Percentiles rank a stretch among this genome's conserved stretches.
phyloP scores from a whole-genome alignment of 2,888 invertebrate species.

The Alsophila aescularia region DNA sequence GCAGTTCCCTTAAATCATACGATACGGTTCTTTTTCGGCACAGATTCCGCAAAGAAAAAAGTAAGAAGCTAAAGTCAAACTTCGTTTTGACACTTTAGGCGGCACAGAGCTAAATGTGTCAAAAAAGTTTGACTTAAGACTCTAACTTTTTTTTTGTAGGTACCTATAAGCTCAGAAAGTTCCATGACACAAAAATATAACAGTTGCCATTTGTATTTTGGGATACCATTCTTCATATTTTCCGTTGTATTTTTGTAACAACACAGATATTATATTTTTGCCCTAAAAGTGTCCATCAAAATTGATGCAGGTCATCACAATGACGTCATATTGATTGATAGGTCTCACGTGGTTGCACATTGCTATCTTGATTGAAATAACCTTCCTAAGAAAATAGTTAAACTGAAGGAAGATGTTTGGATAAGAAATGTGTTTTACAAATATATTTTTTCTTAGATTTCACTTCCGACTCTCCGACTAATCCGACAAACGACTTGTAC shows the following conservation, averaged over 20 bases:
- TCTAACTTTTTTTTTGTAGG: too few relatives aligned
- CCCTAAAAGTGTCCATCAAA: slow-evolving; percentile 21
- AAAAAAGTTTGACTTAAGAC: too few relatives aligned
- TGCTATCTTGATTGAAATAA: slow-evolving; percentile 60
- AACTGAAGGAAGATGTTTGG: not conserved
- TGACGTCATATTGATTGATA: slow-evolving; percentile 64
- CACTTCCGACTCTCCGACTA: too few relatives aligned
- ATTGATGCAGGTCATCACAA: slow-evolving; percentile 31
- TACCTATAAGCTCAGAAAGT: not conserved
- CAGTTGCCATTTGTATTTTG: not conserved
- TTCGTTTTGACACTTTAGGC: too few relatives aligned
- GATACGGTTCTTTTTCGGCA: too few relatives aligned
- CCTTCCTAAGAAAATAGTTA: slow-evolving; percentile 67
- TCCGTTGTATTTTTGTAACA: slow-evolving; percentile 17
- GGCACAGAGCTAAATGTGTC: too few relatives aligned
- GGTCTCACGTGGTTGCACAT: slow-evolving; percentile 72
- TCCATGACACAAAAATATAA: not conserved
- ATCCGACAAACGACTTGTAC: not conserved
- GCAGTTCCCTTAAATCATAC: too few relatives aligned
- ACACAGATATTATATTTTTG: slow-evolving; percentile 15
- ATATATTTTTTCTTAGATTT: too few relatives aligned
- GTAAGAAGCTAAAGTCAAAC: too few relatives aligned
- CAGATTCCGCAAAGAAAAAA: too few relatives aligned
- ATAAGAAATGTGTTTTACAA: too few relatives aligned
- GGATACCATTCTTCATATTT: not conserved